A percentile compares a stretch with the other conserved stretches of the same genome.
Evolutionary conservation across 1,140 invertebrate genomes (phyloP).

Genomic region (Chironomus tepperi): DNA sequence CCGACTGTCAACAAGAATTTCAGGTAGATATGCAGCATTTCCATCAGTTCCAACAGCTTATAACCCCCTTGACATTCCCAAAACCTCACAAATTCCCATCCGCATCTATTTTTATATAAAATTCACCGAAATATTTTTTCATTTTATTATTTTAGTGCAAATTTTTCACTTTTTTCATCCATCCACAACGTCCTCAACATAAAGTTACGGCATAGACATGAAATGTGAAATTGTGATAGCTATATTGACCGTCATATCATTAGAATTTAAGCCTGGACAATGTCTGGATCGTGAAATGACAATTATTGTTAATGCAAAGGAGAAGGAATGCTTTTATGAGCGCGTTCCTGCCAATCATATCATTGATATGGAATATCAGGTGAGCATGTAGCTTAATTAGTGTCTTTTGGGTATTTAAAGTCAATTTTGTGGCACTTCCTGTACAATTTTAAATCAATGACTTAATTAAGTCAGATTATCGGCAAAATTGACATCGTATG

Average conservation of each 20-base stretch:
- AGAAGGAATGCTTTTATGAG: slow-evolving; percentile 61
- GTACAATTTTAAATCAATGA: background rate
- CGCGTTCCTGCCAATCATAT: slow-evolving; percentile 47
- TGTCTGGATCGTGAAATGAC: slow-evolving; percentile 48
- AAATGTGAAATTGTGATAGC: background rate
- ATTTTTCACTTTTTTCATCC: background rate
- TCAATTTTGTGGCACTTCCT: background rate
- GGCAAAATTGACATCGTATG: too few species aligned
- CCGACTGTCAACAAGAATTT: too few species aligned
- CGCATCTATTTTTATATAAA: background rate
- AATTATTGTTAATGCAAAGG: slow-evolving; percentile 56
- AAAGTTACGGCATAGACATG: background rate
- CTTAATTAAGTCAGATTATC: slow-evolving; percentile 24
- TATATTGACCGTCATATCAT: background rate
- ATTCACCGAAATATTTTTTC: background rate
- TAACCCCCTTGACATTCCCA: too few species aligned
- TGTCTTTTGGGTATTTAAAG: background rate
- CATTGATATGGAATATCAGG: slow-evolving; percentile 68
- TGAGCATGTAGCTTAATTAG: slow-evolving; percentile 32
- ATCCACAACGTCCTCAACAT: background rate
- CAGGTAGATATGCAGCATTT: too few species aligned
- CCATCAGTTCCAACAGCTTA: too few species aligned
- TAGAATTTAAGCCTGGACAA: background rate
- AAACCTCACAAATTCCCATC: too few species aligned
- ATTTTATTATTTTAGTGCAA: background rate